These are phyloP conservation scores for Solea senegalensis DNA, from an alignment of 2,113 vertebrate species.

Conservation along the genomic window DNA sequence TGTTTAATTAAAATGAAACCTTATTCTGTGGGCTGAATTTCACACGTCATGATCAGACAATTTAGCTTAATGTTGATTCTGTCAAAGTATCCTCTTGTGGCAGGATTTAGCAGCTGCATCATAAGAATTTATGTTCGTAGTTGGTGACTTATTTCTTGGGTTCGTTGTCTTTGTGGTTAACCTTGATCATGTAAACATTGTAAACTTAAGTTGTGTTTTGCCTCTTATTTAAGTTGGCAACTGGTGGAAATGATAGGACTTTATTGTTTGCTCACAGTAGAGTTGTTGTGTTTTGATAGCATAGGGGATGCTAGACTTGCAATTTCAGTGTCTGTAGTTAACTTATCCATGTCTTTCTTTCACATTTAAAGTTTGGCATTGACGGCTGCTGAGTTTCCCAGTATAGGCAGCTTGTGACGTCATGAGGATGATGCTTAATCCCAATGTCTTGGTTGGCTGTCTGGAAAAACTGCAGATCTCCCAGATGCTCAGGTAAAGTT, in stretches of 20 bases:
- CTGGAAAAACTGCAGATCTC: background rate
- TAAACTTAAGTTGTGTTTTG: too few relatives aligned
- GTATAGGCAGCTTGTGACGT: background rate
- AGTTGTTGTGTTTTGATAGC: too few relatives aligned
- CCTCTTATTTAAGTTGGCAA: too few relatives aligned
- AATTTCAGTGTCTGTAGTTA: too few relatives aligned
- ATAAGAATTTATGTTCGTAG: background rate
- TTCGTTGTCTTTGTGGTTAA: background rate
- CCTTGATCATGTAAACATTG: background rate
- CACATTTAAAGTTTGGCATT: background rate
- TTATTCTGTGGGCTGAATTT: background rate
- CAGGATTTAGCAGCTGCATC: background rate
- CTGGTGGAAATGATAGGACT: too few relatives aligned
- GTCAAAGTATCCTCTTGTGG: background rate
- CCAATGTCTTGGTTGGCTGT: background rate
- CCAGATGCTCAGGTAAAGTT: background rate
- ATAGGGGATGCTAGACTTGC: too few relatives aligned
- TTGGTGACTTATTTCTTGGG: background rate
- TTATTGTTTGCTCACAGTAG: too few relatives aligned
- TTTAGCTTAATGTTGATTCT: background rate
- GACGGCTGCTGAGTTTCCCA: background rate
- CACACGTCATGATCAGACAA: background rate
- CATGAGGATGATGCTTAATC: background rate
- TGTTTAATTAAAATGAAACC: background rate
- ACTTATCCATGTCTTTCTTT: too few relatives aligned